These are phyloP conservation scores for Melitaea cinxia DNA, from an alignment of 1,140 invertebrate genomes.

Conservation along the genomic window DNA sequence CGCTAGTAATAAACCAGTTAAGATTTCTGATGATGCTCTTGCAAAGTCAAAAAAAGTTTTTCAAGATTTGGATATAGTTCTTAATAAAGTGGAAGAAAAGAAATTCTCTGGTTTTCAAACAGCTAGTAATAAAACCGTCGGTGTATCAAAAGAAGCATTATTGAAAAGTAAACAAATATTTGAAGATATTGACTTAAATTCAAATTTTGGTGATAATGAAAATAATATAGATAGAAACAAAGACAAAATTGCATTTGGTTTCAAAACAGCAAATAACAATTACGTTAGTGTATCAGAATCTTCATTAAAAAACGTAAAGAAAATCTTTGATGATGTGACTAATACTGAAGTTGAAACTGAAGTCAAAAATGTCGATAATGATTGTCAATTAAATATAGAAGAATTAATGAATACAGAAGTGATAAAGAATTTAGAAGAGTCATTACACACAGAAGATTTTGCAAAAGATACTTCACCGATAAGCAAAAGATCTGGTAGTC, in stretches of 20 bases:
- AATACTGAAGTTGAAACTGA: not conserved
- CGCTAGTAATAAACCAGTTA: conserved; percentile 50
- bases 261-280: conserved; percentile 21
- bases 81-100: conserved; percentile 4
- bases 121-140: conserved; percentile 44
- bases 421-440: conserved; percentile 64
- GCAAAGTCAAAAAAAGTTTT: conserved; percentile 48
- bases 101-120: conserved; percentile 40
- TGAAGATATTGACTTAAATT: conserved; percentile 29
- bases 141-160: conserved; percentile 48
- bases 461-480: conserved; percentile 41
- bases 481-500: conserved; percentile 66
- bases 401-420: conserved; percentile 63
- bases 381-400: conserved; percentile 38
- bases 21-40: conserved; percentile 50
- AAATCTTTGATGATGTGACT: not conserved
- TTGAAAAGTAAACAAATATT: conserved; percentile 40
- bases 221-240: not conserved
- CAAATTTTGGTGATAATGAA: conserved; percentile 9
- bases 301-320: not conserved
- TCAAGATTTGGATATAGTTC: conserved; percentile 29
- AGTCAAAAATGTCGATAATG: not conserved
- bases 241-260: not conserved
- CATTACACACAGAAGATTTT: conserved; percentile 66
- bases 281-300: not conserved